Base-by-base conservation (phyloP, 64 coral and sea anemone species). In the Anthopleura sola region DNA sequence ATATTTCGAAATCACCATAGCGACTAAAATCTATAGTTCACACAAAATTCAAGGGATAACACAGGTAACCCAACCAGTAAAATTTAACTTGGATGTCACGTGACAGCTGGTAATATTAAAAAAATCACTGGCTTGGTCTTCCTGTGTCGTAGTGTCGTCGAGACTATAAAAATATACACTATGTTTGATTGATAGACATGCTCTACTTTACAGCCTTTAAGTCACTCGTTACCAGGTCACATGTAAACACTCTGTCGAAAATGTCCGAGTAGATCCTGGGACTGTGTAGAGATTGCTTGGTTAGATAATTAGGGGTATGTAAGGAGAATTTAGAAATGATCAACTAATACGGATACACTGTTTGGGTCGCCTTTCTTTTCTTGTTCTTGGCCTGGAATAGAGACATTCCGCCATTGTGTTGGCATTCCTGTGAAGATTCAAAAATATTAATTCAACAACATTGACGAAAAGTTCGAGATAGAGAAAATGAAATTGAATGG, bases 321-420 rank as follows among this genome's bases (percentile, higher is more conserved):
- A 44, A 79, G 3, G 76, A 24, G 36, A 79, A 79, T 79, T 79
- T 48, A 91, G 56, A 91, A 91, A 31, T 91, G 89, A 68, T 91
- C 89, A 33, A 91, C 89, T 8, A 91, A 84, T 46, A 91, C 89
- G 66, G 89, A 91, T 24, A 91, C 89, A 31, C 83, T 86, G 75
- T 91, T 91, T 32, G 84, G 86, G 55, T 91, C 54, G 76, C 85
- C 84, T 21, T 91, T 85, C 13, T 85, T 55, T 36, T 78, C 74
- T 37, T 53, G 75, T 36, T 78, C 74, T 37, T 53, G 75, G 6
- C 89, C 89, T 16, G 84, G 89, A 64, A 91, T 54, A 39, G 89
- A 76, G 12, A 91, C 84, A 31, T 91, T 91, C 19, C 55, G 77
- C 89, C 89, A 91, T 29, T 86, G 74, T 4, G 89, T 86, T 0